These are phyloP conservation scores for Euwallacea fornicatus DNA, from an alignment of 1,140 invertebrate species.

Conservation along the genomic window DNA sequence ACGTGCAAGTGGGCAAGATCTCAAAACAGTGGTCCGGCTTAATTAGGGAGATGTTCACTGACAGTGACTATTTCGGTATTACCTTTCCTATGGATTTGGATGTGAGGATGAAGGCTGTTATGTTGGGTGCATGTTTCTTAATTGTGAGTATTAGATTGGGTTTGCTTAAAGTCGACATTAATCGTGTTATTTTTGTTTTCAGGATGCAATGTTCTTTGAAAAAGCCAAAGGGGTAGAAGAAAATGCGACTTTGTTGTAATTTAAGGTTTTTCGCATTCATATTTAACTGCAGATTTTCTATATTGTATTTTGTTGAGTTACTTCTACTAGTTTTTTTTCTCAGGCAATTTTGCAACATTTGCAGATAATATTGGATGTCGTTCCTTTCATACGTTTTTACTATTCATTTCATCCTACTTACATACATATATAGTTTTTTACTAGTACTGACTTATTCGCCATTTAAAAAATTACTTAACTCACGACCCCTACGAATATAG, in stretches of 20 bases:
- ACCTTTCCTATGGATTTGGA: constrained; percentile 64
- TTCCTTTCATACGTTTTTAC: too few relatives aligned
- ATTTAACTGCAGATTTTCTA: too few relatives aligned
- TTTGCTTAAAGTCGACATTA: background rate
- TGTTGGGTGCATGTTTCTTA: constrained; percentile 58
- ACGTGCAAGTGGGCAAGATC: constrained; percentile 59
- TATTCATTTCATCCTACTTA: too few relatives aligned
- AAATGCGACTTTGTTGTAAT: background rate
- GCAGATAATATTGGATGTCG: too few relatives aligned
- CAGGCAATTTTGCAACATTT: too few relatives aligned
- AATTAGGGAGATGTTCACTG: constrained; percentile 61
- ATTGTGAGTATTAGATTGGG: constrained; percentile 48
- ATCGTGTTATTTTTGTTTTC: constrained; percentile 26
- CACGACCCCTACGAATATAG: too few relatives aligned
- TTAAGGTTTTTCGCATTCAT: too few relatives aligned
- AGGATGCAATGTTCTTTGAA: constrained; percentile 52
- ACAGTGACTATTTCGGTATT: constrained; percentile 65
- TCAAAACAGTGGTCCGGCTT: constrained; percentile 64
- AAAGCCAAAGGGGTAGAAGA: constrained; percentile 32
- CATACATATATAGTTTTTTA: too few relatives aligned
- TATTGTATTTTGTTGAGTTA: too few relatives aligned
- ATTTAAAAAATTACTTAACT: too few relatives aligned
- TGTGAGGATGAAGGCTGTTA: constrained; percentile 62
- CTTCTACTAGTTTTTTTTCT: too few relatives aligned
- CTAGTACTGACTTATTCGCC: too few relatives aligned